phyloP scores from a whole-genome alignment of 2,888 invertebrate genomes.

The Itoplectis maculator region DNA sequence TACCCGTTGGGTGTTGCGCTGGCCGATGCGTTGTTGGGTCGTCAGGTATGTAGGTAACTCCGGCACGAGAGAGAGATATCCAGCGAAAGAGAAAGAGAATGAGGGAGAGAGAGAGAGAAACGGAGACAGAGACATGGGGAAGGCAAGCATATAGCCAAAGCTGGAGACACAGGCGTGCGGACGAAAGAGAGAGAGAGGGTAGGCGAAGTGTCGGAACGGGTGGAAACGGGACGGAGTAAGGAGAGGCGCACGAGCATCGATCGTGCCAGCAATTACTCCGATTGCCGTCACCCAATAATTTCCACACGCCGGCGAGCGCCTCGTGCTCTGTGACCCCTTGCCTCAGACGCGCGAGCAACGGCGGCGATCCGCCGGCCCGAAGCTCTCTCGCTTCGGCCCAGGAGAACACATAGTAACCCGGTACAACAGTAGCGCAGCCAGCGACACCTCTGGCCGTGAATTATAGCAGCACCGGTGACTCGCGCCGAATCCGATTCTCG shows the following conservation, averaged over 20 bases:
- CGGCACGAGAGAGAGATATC: not conserved
- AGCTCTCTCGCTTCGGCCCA: conserved; percentile 7
- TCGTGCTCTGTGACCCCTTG: conserved; percentile 62
- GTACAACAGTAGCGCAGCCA: conserved; percentile 45
- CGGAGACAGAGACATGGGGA: not conserved
- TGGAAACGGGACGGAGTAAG: conserved; percentile 67
- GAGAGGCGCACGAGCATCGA: conserved; percentile 69
- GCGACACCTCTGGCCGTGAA: conserved; percentile 61
- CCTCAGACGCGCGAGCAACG: conserved; percentile 27
- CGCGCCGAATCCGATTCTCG: conserved; percentile 55
- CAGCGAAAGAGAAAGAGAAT: not conserved
- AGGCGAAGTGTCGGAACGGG: conserved; percentile 39
- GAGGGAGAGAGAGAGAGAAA: not conserved
- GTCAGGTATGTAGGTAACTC: conserved; percentile 49
- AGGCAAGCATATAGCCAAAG: too few species aligned
- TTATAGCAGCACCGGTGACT: conserved; percentile 48
- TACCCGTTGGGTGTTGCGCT: conserved; percentile 37
- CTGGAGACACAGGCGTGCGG: not conserved
- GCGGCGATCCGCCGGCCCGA: conserved; percentile 8
- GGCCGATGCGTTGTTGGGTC: conserved; percentile 36
- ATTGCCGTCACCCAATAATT: conserved; percentile 71
- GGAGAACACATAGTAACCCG: conserved; percentile 37
- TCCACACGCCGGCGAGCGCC: conserved; percentile 65
- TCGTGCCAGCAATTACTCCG: conserved; percentile 70
- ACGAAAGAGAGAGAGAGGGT: not conserved